A percentile compares a stretch with the other conserved stretches of the same genome.
These are phyloP conservation scores for Tamandua tetradactyla DNA, from an alignment of 2,797 vertebrate genomes.

Conservation along the genomic window DNA sequence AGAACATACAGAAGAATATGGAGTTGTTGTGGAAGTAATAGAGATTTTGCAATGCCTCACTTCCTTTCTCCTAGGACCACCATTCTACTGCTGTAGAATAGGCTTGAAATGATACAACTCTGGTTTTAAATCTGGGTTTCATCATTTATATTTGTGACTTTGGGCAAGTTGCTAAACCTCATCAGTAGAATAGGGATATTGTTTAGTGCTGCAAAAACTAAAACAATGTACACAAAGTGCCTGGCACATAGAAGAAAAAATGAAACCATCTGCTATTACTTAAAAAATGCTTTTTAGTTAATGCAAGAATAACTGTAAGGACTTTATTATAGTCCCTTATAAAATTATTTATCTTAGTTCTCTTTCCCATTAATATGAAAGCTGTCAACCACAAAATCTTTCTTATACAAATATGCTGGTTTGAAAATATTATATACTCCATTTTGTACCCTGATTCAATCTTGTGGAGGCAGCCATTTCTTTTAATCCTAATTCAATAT, in stretches of 20 bases:
- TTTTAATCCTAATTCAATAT: too few species aligned
- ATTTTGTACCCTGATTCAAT: too few species aligned
- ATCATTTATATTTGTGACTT: not conserved
- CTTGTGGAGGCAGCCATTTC: too few species aligned
- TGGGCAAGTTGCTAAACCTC: not conserved
- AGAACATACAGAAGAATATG: not conserved
- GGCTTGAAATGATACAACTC: not conserved
- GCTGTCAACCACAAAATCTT: not conserved
- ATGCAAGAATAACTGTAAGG: not conserved
- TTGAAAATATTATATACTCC: too few species aligned
- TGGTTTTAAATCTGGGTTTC: not conserved
- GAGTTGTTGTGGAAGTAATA: not conserved
- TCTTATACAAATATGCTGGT: too few species aligned
- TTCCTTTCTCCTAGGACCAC: not conserved
- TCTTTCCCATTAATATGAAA: not conserved
- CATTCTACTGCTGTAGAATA: not conserved
- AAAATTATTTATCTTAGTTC: not conserved
- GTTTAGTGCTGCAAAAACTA: not conserved
- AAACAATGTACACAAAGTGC: not conserved
- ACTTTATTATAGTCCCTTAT: not conserved
- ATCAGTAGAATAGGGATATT: not conserved
- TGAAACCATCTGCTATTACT: not conserved
- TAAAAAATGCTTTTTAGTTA: not conserved
- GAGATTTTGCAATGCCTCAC: not conserved
- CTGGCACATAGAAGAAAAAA: not conserved